Evolutionary conservation across 2,888 invertebrate species (phyloP).

Genomic region (Tachystola acroxantha): DNA sequence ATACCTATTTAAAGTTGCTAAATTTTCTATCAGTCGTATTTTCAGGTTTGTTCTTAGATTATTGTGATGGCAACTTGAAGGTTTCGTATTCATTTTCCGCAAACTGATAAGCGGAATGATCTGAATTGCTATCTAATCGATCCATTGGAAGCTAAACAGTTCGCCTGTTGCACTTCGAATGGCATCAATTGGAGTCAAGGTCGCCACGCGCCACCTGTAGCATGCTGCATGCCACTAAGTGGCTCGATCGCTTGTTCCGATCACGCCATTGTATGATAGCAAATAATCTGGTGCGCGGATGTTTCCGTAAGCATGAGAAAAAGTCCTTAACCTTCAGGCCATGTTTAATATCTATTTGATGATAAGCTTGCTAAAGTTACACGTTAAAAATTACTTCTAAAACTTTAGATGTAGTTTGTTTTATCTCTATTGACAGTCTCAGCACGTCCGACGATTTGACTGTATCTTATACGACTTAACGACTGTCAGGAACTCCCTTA

Average conservation of each 20-base stretch:
- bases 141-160: constrained; percentile 14
- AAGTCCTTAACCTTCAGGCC: too few relatives aligned
- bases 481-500: constrained; percentile 1
- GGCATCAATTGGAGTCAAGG: constrained; percentile 26
- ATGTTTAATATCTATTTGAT: background rate
- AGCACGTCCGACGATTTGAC: constrained; percentile 34
- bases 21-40: too few relatives aligned
- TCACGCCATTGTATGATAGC: constrained; percentile 16
- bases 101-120: constrained; percentile 4
- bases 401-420: too few relatives aligned
- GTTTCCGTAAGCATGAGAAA: background rate
- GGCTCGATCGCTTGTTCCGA: constrained; percentile 14
- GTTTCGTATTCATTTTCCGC: background rate
- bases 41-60: too few relatives aligned
- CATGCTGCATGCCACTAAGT: constrained; percentile 22
- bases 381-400: too few relatives aligned
- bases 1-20: too few relatives aligned
- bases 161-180: constrained; percentile 11
- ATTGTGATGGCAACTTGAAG: too few relatives aligned
- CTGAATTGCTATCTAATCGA: constrained; percentile 11
- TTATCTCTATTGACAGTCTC: constrained; percentile 26
- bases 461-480: constrained; percentile 22
- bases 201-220: constrained; percentile 28
- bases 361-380: too few relatives aligned
- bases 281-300: background rate